Conservation (phyloP, 2,797 vertebrate species). For the Scyliorhinus canicula region DNA sequence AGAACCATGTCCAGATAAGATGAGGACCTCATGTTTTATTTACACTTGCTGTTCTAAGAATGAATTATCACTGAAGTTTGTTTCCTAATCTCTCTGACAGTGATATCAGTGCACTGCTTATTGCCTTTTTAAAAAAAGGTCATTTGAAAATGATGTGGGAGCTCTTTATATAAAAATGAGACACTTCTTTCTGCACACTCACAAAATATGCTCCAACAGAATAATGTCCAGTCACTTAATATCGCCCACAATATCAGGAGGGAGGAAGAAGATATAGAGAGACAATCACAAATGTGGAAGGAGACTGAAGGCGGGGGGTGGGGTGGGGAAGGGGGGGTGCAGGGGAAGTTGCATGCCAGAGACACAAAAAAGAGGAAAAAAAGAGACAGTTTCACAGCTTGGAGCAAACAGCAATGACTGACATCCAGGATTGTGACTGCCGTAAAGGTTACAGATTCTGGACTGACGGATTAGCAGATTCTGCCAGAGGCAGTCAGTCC, state of each 20-base stretch:
- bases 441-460: background rate
- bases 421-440: conserved; percentile 15
- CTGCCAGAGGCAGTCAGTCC: conserved; percentile 27
- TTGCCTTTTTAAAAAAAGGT: background rate
- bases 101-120: background rate
- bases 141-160: background rate
- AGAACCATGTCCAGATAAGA: background rate
- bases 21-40: background rate
- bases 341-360: too few relatives aligned
- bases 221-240: background rate
- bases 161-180: background rate
- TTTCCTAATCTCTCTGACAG: background rate
- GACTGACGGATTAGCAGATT: conserved; percentile 26
- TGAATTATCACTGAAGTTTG: background rate
- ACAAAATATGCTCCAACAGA: background rate
- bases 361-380: background rate
- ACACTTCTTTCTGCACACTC: too few relatives aligned
- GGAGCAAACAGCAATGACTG: conserved; percentile 25
- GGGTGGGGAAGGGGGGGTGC: too few relatives aligned
- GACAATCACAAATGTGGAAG: background rate
- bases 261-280: background rate
- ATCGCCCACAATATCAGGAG: background rate
- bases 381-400: background rate
- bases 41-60: background rate
- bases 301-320: background rate